phyloP scores from a whole-genome alignment of 1,140 invertebrate genomes.

The Scaptodrosophila lebanonensis region DNA sequence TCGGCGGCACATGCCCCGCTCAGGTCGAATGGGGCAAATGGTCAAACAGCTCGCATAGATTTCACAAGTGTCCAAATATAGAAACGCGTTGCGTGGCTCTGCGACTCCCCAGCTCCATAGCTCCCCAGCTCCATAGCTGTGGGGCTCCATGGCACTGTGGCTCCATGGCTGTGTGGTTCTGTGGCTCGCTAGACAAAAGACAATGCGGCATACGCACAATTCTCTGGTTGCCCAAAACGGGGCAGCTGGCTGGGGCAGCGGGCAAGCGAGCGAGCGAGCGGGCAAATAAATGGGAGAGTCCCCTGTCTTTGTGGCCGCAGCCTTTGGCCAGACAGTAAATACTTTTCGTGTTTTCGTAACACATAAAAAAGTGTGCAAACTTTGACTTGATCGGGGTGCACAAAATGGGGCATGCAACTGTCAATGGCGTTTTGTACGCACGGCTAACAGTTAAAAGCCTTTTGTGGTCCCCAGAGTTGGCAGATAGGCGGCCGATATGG shows the following conservation, averaged over 20 bases:
- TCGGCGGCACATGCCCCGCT: slow-evolving; percentile 44
- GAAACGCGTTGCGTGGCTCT: slow-evolving; percentile 31
- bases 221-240: slow-evolving; percentile 41
- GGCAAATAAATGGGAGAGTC: slow-evolving; percentile 34
- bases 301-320: background rate
- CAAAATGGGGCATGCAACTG: slow-evolving; percentile 70
- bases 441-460: slow-evolving; percentile 65
- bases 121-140: too few relatives aligned
- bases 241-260: too few relatives aligned
- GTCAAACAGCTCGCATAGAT: slow-evolving; percentile 60
- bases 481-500: slow-evolving; percentile 33
- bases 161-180: too few relatives aligned
- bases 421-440: slow-evolving; percentile 29
- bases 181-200: slow-evolving; percentile 69
- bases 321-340: slow-evolving; percentile 1
- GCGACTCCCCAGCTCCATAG: too few relatives aligned
- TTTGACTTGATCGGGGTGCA: slow-evolving; percentile 47
- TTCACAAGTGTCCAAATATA: slow-evolving; percentile 41
- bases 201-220: slow-evolving; percentile 61
- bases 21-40: slow-evolving; percentile 22
- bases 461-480: slow-evolving; percentile 21
- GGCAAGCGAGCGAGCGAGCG: slow-evolving; percentile 35
- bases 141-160: too few relatives aligned
- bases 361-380: slow-evolving; percentile 31
- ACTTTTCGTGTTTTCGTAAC: slow-evolving; percentile 1